Percentiles rank a stretch among this genome's conserved stretches.
Conservation (phyloP, 2,888 invertebrate species). For the Laothoe populi region DNA sequence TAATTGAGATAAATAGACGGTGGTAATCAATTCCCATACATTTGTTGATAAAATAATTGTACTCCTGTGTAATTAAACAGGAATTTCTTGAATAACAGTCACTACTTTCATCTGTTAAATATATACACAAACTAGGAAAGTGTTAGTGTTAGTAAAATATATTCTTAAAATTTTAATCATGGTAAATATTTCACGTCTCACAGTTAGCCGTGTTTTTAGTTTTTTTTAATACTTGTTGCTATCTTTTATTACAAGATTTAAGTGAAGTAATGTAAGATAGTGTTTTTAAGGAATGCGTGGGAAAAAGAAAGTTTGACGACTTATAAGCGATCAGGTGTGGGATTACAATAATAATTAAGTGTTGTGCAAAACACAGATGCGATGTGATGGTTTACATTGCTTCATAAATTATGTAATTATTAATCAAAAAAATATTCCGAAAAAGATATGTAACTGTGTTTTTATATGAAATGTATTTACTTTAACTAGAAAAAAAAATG, state of each 20-base stretch:
- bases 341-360: background rate
- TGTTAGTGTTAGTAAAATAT: conserved; percentile 20
- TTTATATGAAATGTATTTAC: no score
- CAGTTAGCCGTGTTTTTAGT: background rate
- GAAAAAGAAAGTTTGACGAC: conserved; percentile 2
- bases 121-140: conserved; percentile 9
- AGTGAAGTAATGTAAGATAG: background rate
- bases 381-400: conserved; percentile 13
- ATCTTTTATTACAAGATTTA: background rate
- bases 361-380: conserved; percentile 13
- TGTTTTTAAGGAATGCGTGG: conserved; percentile 1
- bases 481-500: no score
- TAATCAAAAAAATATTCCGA: background rate
- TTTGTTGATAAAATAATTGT: background rate
- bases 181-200: background rate
- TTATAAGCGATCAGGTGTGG: conserved; percentile 9
- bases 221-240: background rate
- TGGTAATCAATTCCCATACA: conserved; percentile 37
- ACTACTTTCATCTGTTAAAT: background rate
- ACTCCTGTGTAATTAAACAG: background rate
- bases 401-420: background rate
- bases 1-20: conserved; percentile 31
- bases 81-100: conserved; percentile 4
- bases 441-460: no score
- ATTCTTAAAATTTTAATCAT: background rate